Evolutionary conservation across 2,113 vertebrate species (phyloP).

Genomic region (Xenotilapia leptura): DNA sequence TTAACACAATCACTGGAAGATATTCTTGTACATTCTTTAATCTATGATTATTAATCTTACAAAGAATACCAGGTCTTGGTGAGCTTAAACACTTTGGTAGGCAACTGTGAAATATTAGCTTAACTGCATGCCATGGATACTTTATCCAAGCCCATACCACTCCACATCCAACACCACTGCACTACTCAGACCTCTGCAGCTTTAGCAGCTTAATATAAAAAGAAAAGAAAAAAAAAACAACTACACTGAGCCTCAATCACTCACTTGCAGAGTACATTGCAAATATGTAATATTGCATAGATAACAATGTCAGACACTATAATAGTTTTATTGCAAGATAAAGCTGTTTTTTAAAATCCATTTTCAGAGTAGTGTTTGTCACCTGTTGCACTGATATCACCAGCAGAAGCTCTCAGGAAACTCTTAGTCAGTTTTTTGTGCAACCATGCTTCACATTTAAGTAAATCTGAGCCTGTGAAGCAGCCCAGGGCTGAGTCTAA

Average conservation of each 20-base stretch:
- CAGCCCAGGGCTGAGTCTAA: constrained; percentile 21
- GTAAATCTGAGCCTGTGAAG: constrained; percentile 34
- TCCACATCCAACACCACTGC: constrained; percentile 62
- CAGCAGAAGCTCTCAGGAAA: not conserved
- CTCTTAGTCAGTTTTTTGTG: constrained; percentile 4
- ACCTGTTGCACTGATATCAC: not conserved
- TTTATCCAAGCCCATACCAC: constrained; percentile 52
- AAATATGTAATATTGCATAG: constrained; percentile 34
- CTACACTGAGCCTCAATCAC: constrained; percentile 41
- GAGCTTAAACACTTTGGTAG: constrained; percentile 66
- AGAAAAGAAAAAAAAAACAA: constrained; percentile 20
- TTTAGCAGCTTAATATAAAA: constrained; percentile 58
- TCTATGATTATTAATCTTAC: constrained; percentile 54
- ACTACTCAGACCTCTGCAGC: constrained; percentile 58
- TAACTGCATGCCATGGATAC: constrained; percentile 52
- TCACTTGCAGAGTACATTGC: constrained; percentile 21
- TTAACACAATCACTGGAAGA: constrained; percentile 56
- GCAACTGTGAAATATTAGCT: constrained; percentile 71
- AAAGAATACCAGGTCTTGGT: constrained; percentile 56
- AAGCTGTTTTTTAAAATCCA: not conserved
- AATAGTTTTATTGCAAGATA: constrained; percentile 6
- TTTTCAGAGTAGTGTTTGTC: not conserved
- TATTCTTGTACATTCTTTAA: constrained; percentile 61
- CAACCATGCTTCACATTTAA: constrained; percentile 43
- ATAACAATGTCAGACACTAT: constrained; percentile 14